phyloP scores from a whole-genome alignment of 2,888 invertebrate species.

The Amiota communis region DNA sequence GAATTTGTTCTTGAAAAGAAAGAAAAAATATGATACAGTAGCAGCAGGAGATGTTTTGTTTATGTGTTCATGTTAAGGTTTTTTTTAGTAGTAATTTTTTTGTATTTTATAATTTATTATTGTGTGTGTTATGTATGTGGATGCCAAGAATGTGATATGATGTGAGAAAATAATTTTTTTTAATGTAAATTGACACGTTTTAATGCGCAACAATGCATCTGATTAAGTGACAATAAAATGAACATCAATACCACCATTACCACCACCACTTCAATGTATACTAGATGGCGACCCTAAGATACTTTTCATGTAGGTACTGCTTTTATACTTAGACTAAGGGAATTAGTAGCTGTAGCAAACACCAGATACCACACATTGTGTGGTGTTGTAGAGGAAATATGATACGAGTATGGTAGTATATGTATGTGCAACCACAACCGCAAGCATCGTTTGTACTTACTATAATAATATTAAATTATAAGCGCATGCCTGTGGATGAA shows the following conservation, averaged over 20 bases:
- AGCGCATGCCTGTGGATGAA: neutral
- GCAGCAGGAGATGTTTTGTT: no score
- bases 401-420: neutral
- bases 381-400: conserved; percentile 16
- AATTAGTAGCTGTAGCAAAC: no score
- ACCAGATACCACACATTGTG: conserved; percentile 1
- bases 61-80: no score
- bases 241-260: neutral
- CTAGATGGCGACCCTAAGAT: no score
- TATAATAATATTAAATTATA: conserved; percentile 1
- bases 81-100: no score
- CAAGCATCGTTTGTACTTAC: conserved; percentile 19
- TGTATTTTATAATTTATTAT: no score
- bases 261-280: no score
- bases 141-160: conserved; percentile 21
- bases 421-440: conserved; percentile 14
- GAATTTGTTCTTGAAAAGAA: no score
- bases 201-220: conserved; percentile 39
- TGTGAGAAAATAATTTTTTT: conserved; percentile 40
- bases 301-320: no score
- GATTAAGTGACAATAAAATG: conserved; percentile 19
- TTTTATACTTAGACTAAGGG: no score
- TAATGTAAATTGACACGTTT: conserved; percentile 67
- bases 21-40: no score
- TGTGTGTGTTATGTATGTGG: neutral